Base-by-base conservation (phyloP, 2,797 vertebrate genomes). In the Phoebastria nigripes region DNA sequence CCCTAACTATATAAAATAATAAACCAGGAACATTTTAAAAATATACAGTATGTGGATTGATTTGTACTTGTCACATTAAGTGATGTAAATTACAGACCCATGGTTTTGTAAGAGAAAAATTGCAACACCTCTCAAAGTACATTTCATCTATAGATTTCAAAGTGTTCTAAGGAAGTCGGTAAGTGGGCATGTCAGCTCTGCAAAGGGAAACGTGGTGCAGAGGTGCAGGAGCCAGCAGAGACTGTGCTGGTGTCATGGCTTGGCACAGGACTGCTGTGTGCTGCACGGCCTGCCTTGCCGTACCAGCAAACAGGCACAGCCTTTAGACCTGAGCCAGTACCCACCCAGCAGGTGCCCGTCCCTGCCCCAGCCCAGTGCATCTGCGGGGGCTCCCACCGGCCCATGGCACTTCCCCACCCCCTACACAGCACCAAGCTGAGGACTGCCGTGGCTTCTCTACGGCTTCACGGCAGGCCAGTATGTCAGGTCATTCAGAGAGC, bases 11-110 rank as follows among this genome's bases (percentile, higher is more conserved):
- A 46, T 51, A 78, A 81, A 95, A 90, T 74, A 74, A 93, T 28
- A 83, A 93, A 44, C 19, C 9, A 17, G 44, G 29, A 91, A 74
- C 69, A 16, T 28, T 90, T 88, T 6, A 9, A 86, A 95, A 81
- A 88, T 20, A 39, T 1, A 17, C 29, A 67, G 37, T 31, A 16
- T 26, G n/a, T 11, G 44, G 49, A 91, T 28, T 88, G 82, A 95
- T 94, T 91, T 83, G 44, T 74, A 61, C 69, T 74, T 95, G 91
- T 90, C 95, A 94, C 18, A 18, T 39, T 63, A 80, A 91, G 59
- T 58, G 85, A 86, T 47, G 49, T 39, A 86, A 95, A 94, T 95
- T 63, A 93, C 61, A 94, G 65, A 46, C 10, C 61, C 21, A 6
- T 61, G 54, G n/a, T 74, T 93, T 81, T n/a, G 4, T 31, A 42